A percentile compares a stretch with the other conserved stretches of the same genome.
These are phyloP conservation scores for Falco peregrinus DNA, from an alignment of 2,797 vertebrate species.

Conservation along the genomic window DNA sequence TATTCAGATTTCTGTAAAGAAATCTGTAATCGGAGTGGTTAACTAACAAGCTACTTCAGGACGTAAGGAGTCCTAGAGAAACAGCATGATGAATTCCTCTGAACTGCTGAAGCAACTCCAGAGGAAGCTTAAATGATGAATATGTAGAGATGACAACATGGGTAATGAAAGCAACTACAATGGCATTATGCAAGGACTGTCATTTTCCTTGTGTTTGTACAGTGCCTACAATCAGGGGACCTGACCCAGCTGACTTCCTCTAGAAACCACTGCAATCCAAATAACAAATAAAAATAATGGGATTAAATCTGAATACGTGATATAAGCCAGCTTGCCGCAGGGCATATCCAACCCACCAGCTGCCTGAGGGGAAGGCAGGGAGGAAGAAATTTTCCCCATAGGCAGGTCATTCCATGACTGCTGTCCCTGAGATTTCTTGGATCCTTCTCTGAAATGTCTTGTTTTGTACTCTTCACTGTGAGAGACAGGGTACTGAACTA, in stretches of 20 bases:
- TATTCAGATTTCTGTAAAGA: not conserved
- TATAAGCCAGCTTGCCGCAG: slow-evolving; percentile 20
- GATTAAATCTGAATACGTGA: slow-evolving; percentile 57
- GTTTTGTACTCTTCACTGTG: slow-evolving; percentile 28
- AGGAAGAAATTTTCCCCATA: slow-evolving; percentile 17
- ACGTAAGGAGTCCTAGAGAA: not conserved
- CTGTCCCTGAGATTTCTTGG: slow-evolving; percentile 36
- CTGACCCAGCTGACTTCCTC: slow-evolving; percentile 50
- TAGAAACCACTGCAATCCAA: slow-evolving; percentile 20
- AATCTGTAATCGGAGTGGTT: not conserved
- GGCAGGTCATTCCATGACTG: slow-evolving; percentile 30
- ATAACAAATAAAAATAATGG: slow-evolving; percentile 66
- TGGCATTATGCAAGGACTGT: slow-evolving; percentile 38
- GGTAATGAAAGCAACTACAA: not conserved
- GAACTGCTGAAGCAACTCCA: not conserved
- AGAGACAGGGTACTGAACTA: slow-evolving; percentile 43
- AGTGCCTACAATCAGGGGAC: slow-evolving; percentile 33
- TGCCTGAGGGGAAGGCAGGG: slow-evolving; percentile 38
- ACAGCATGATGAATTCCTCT: not conserved
- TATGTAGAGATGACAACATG: not conserved
- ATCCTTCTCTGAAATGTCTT: slow-evolving; percentile 58
- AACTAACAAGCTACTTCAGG: not conserved
- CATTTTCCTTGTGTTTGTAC: slow-evolving; percentile 46
- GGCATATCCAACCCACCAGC: slow-evolving; percentile 48
- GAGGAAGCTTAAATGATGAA: not conserved